Base-by-base conservation (phyloP, 1,140 invertebrate species). In the Pseudomyrmex dendroicus region DNA sequence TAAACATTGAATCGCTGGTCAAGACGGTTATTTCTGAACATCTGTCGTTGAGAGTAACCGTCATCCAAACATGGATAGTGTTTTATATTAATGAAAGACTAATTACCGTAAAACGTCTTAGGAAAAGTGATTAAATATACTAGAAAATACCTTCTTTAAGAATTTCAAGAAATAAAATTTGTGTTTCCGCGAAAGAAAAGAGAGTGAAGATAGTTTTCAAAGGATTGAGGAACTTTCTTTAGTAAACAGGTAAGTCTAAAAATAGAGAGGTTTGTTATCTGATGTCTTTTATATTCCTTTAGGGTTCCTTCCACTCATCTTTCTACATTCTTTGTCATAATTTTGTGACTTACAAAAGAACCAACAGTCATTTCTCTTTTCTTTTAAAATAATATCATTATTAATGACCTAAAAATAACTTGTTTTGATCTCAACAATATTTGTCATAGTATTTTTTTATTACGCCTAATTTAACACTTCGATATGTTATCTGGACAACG, bases 1-100 rank as follows among this genome's bases (percentile, higher is more conserved):
- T 89, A 87, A 86, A 86, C 83, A 83, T 74, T 68, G 25, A 59
- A 46, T 72, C 48, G 72, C 46, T 59, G 20, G 22, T 80, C 50
- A 9, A 82, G 54, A 61, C 74, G 63, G 72, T 52, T 68, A 76
- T 22, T 88, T 88, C 87, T 83, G 87, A 78, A 86, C 90, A 91
- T 86, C 84, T 91, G 89, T 88, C 86, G 20, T 48, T 50, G 35
- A 64, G 15, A 20, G 44, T 59, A 22, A 15, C 10, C 46, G 46
- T 48, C 44, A 12, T 3, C n/a, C 8, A 9, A 46, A 15, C 17
- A 5, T 57, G 35, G 7, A 3, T 3, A 35, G 10, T 56, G 35
- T 70, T 78, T 48, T 13, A 20, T 1, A 2, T 54, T 12, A 15
- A 35, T n/a, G 50, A 15, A 9, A 12, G 44, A 52, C 22, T 22